phyloP scores from a whole-genome alignment of 1,140 invertebrate species.

The Oreohelix idahoensis region DNA sequence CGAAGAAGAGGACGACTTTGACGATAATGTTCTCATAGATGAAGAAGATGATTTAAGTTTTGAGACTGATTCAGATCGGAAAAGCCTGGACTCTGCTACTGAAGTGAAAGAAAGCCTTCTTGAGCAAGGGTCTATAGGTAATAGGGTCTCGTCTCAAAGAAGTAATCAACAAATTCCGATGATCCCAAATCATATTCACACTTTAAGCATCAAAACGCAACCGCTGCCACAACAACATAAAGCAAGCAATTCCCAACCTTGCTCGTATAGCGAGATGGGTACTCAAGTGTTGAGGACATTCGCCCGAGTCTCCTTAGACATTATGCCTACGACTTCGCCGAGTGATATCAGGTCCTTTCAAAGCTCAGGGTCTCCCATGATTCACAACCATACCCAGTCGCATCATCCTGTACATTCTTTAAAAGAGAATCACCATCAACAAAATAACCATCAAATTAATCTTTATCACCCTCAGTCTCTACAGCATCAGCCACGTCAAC shows the following conservation, averaged over 20 bases:
- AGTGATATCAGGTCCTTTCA: background rate
- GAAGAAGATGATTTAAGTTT: slow-evolving; percentile 38
- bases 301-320: background rate
- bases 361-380: slow-evolving; percentile 16
- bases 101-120: slow-evolving; percentile 19
- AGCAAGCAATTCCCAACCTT: background rate
- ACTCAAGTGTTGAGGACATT: slow-evolving; percentile 24
- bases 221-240: background rate
- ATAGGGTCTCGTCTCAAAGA: background rate
- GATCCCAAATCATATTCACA: background rate
- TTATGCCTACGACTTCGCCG: background rate
- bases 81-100: slow-evolving; percentile 26
- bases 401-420: background rate
- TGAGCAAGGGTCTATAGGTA: background rate
- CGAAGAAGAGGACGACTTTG: slow-evolving; percentile 34
- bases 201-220: background rate
- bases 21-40: slow-evolving; percentile 35
- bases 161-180: background rate
- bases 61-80: slow-evolving; percentile 15
- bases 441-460: background rate
- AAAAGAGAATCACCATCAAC: background rate
- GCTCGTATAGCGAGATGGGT: background rate
- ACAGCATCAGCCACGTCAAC: background rate
- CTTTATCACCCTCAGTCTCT: background rate
- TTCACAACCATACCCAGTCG: background rate